phyloP scores from a whole-genome alignment of 2,797 vertebrate species.

The Lophotriccus pileatus region DNA sequence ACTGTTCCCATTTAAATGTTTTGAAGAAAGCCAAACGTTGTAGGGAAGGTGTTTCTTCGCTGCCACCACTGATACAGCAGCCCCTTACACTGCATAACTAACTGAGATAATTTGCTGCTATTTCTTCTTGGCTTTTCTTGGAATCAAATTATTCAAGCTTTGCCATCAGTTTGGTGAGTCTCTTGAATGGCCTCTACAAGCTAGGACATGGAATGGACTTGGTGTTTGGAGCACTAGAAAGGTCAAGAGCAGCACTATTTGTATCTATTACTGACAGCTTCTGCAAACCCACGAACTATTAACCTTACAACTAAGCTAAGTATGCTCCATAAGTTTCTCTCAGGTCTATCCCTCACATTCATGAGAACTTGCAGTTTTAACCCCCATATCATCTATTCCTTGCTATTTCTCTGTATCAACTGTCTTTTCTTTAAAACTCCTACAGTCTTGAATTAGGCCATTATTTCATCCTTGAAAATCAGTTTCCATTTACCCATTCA shows the following conservation, averaged over 20 bases:
- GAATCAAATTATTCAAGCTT: not conserved
- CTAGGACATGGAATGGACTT: not conserved
- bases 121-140: not conserved
- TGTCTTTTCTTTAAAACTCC: slow-evolving; percentile 3
- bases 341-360: not conserved
- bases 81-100: not conserved
- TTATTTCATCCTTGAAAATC: slow-evolving; percentile 66
- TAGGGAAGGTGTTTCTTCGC: not conserved
- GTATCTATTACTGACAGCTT: not conserved
- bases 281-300: not conserved
- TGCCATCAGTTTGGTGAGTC: not conserved
- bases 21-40: not conserved
- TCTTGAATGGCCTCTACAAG: not conserved
- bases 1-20: not conserved
- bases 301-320: not conserved
- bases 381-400: not conserved
- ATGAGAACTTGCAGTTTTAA: slow-evolving; percentile 14
- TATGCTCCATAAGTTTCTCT: not conserved
- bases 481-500: slow-evolving; percentile 61
- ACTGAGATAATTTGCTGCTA: not conserved
- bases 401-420: not conserved
- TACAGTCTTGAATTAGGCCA: slow-evolving; percentile 14
- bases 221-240: not conserved
- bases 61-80: not conserved
- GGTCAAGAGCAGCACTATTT: not conserved